Evolutionary conservation across 2,797 vertebrate genomes (phyloP), one percentile per base, ranked within the genome.

Genomic region (Tadarida brasiliensis): DNA sequence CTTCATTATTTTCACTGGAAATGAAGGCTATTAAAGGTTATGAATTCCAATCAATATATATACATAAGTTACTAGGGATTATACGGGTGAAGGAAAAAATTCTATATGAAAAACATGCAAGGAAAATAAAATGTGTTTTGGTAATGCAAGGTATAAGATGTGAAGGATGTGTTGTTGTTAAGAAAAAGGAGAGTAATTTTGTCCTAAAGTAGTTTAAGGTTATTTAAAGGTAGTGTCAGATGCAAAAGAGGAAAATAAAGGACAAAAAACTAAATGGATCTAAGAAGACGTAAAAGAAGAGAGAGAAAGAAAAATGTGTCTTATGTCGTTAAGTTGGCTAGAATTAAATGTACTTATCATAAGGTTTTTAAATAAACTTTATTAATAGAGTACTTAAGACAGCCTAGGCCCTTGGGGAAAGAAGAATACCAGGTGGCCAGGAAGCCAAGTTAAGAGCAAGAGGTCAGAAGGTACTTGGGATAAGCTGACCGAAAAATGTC

Each of bases 211-310:
- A 90, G 73, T 85, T 67, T 67, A 78, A 80, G 5, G n/a, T 86
- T 90, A 80, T 89, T 92, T 95, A 90, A 90, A 85, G 22, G 47
- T 67, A 71, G 39, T 86, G 80, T 95, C 65, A 85, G 16, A 59
- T 51, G 59, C 77, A 67, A 65, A 71, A 81, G 65, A 78, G 20
- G 35, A 89, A 85, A 85, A 93, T 44, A 80, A 90, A 85, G 63
- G 35, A 78, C 49, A 80, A 80, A 73, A 85, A 65, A 9, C 11
- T 57, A 44, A 4, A 30, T 1, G 56, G 57, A 80, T 65, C 78
- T 56, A 89, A 11, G 80, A 57, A 80, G 24, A 30, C 67, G 11
- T 61, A 51, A 85, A 80, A 80, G 3, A 80, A 80, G 3, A 67
- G 39, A 61, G 33, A 86, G 35, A 54, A 57, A 56, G 30, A 59